Evolutionary conservation across 2,797 vertebrate species (phyloP), one percentile per base, ranked within the genome.

Genomic region (Acropternis orthonyx): DNA sequence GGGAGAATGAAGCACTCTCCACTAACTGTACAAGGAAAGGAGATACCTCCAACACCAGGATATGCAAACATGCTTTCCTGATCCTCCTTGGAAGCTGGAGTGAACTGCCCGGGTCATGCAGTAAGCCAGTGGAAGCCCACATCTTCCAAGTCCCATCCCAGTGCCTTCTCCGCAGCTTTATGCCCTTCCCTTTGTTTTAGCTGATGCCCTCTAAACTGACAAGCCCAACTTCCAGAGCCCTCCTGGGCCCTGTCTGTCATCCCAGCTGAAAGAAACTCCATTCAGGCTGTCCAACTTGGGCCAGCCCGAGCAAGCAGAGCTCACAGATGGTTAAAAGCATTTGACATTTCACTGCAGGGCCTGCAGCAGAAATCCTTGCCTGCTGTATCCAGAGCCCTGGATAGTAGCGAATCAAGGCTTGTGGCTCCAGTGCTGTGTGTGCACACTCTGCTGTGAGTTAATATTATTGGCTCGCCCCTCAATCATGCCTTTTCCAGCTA

Each of bases 401-500:
- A 89, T 83, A 89, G 89, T 51, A 97, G 78, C 82, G 71, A 94
- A 96, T 97, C 93, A 93, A 97, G 96, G 94, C 96, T 85, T 62
- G 82, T 92, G 96, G 89, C 78, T 72, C 84, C 88, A 87, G 67
- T 8, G 27, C 77, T 95, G 85, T 85, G 92, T 96, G 95, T 95
- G 95, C 95, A 87, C 74, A 93, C 97, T 95, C 92, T 96, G 94
- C 97, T 95, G 92, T 97, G 97, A 96, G 96, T 97, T 97, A 96
- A 97, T 97, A 97, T 97, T 97, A 97, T 97, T 98, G 97, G 98
- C 97, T 97, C 41, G 16, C 96, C 97, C 97, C 97, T 98, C 98
- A 98, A 97, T 98, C 97, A 98, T 98, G 98, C 97, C 97, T 98
- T 98, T 98, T 98, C 97, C 97, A 97, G 97, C 97, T 98, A 98